Conservation (phyloP, 2,797 vertebrate genomes). For the Philypnodon macrostomus region DNA sequence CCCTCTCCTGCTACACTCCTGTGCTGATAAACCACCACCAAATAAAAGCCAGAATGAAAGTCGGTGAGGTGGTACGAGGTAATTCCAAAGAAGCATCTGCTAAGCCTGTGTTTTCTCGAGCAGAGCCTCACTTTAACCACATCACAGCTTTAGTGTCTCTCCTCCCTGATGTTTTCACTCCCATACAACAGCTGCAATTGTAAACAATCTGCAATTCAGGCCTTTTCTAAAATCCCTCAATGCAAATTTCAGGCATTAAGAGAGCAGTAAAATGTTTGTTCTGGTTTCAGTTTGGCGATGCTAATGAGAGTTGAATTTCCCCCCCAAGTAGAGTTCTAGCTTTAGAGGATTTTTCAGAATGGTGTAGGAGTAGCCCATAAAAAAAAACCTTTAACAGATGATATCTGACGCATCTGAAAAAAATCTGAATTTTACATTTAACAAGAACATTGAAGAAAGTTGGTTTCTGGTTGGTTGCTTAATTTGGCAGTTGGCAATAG, state of each 20-base stretch:
- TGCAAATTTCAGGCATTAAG: background rate
- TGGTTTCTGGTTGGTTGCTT: too few relatives aligned
- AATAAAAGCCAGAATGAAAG: background rate
- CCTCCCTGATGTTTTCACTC: background rate
- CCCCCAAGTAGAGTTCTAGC: background rate
- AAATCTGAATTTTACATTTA: too few relatives aligned
- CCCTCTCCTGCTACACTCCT: background rate
- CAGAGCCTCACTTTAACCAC: conserved; percentile 8
- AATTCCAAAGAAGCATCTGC: conserved; percentile 5
- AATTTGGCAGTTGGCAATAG: too few relatives aligned
- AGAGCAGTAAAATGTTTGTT: background rate
- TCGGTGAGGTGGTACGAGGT: background rate
- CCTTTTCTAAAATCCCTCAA: conserved; percentile 3
- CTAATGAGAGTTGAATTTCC: background rate
- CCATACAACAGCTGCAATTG: background rate
- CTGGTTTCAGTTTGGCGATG: background rate
- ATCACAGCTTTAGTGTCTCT: background rate
- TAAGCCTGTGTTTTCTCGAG: background rate
- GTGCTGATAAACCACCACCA: background rate
- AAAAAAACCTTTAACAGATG: background rate
- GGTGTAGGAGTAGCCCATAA: background rate
- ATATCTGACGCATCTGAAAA: background rate
- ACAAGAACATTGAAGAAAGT: too few relatives aligned
- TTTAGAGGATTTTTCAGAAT: background rate
- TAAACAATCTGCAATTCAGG: conserved; percentile 1